Evolutionary conservation across 2,797 vertebrate genomes (phyloP).

Genomic region (Molossus molossus): DNA sequence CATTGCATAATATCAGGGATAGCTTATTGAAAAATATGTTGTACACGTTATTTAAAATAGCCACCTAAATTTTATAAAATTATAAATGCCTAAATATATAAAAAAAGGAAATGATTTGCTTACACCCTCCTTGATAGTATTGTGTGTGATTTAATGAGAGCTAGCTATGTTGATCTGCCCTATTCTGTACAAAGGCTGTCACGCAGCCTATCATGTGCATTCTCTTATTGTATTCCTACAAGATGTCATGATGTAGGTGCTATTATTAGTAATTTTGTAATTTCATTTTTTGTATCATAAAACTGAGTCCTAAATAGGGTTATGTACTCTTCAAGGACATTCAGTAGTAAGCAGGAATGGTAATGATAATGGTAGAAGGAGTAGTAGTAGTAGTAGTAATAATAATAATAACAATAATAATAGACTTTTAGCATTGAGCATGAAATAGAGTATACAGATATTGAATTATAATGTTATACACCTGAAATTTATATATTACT

Average conservation of each 20-base stretch:
- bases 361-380: not conserved
- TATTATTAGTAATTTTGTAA: conserved; percentile 61
- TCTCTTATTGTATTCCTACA: not conserved
- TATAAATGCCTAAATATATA: not conserved
- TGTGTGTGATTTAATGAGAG: conserved; percentile 50
- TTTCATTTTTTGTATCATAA: conserved; percentile 63
- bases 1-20: not conserved
- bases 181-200: conserved; percentile 8
- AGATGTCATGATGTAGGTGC: not conserved
- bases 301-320: conserved; percentile 38
- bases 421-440: not conserved
- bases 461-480: not conserved
- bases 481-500: not conserved
- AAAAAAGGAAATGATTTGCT: conserved; percentile 68
- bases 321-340: conserved; percentile 46
- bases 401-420: not conserved
- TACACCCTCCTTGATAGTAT: not conserved
- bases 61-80: conserved; percentile 32
- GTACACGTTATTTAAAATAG: conserved; percentile 55
- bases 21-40: not conserved
- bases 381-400: not conserved
- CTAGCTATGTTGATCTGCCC: conserved; percentile 36
- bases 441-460: not conserved
- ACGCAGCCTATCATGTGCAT: not conserved
- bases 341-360: not conserved